Base-by-base conservation (phyloP, 2,888 invertebrate species). In the Drosophila tanythrix region DNA sequence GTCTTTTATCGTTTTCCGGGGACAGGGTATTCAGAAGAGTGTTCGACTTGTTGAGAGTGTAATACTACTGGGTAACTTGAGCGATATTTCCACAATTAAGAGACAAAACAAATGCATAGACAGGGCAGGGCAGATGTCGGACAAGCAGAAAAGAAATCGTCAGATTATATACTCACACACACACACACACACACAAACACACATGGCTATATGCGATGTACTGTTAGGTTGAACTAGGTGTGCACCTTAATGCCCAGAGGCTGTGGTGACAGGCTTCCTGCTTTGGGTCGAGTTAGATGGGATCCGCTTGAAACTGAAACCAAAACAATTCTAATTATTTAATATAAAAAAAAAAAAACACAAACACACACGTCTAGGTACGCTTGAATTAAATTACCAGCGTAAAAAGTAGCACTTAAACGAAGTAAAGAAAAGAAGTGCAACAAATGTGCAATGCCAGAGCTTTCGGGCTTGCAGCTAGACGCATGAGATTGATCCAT, bases 321-420 rank as follows among this genome's bases (percentile, higher is more conserved):
- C 85, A 76, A 83, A 77, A 80, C 89, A 89, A 89, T 88, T 88
- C 88, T 89, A 89, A 89, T 88, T 88, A 89, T 89, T 88, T 85
- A 73, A 80, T 36, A 76, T 62, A 55, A 65, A 27, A 71, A 25
- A 76, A n/a, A 70, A 53, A 70, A 21, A 35, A 13, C 4, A 15
- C 10, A 46, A 3, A 8, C 27, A 50, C 35, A 66, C 38, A 69
- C 48, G 59, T 51, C 55, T 52, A 79, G 74, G 85, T 82, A 89
- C 85, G 88, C 77, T 89, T 88, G 88, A 88, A 88, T 88, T 88
- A 88, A 88, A 89, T 88, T 88, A 89, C 89, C 73, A 74, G 65
- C 69, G 74, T 70, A 67, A 36, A 67, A 59, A 33, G 35, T 60
- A 53, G 40, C 62, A 56, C 56, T 55, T 71, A 76, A 82, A 64